Evolutionary conservation across 2,888 invertebrate genomes (phyloP).

Genomic region (Xestia ashworthii): DNA sequence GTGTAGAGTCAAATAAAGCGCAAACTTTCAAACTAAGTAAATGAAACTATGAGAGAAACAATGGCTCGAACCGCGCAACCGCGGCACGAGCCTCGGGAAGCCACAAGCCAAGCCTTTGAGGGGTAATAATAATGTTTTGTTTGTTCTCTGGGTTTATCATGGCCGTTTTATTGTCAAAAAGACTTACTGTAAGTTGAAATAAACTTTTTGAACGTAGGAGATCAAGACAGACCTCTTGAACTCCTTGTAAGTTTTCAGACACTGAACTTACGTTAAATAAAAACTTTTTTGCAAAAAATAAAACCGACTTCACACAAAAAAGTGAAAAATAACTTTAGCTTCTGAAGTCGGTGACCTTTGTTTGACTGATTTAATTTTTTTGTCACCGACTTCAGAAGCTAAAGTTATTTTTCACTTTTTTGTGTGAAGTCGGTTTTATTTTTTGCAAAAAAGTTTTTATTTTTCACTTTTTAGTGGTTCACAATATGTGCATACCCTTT

Average conservation of each 20-base stretch:
- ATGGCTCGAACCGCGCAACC: slow-evolving; percentile 30
- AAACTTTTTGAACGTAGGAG: background rate
- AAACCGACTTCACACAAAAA: no score
- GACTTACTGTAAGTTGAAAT: background rate
- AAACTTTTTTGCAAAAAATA: no score
- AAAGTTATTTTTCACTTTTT: no score
- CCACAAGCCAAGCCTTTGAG: slow-evolving; percentile 34
- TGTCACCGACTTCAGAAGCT: no score
- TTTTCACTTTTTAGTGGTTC: no score
- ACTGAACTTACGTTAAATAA: background rate
- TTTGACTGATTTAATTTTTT: no score
- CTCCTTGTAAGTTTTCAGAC: background rate
- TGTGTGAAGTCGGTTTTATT: no score
- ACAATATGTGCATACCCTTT: no score
- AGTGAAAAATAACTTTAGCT: no score
- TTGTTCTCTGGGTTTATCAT: slow-evolving; percentile 13
- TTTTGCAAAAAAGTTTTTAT: no score
- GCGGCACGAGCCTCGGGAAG: slow-evolving; percentile 26
- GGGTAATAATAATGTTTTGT: slow-evolving; percentile 16
- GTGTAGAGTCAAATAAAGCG: slow-evolving; percentile 33
- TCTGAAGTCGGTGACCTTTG: no score
- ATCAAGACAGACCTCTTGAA: background rate
- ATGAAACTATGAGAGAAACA: slow-evolving; percentile 47
- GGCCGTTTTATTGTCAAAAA: slow-evolving; percentile 3
- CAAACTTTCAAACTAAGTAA: slow-evolving; percentile 44